These are phyloP conservation scores for Phaedon cochleariae DNA, from an alignment of 2,888 invertebrate species.

Conservation along the genomic window DNA sequence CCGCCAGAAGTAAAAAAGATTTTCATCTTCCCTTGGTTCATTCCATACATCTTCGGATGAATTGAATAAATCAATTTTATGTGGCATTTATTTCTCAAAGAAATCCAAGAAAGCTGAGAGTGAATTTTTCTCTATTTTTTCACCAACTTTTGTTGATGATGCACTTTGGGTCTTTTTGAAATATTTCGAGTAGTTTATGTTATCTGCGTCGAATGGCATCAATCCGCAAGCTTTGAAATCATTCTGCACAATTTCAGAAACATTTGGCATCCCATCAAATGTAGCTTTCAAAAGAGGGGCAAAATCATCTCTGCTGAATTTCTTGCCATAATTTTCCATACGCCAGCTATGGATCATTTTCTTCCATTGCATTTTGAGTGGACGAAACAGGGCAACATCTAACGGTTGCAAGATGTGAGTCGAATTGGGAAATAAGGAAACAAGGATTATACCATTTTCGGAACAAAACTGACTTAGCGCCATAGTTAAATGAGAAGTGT, in stretches of 20 bases:
- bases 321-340: conserved; percentile 22
- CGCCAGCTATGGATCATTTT: conserved; percentile 17
- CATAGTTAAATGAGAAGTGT: conserved; percentile 52
- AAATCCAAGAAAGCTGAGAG: conserved; percentile 20
- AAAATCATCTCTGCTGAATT: conserved; percentile 18
- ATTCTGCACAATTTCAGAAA: conserved; percentile 12
- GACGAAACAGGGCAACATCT: conserved; percentile 20
- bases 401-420: conserved; percentile 17
- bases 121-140: conserved; percentile 8
- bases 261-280: conserved; percentile 11
- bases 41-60: conserved; percentile 24
- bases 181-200: conserved; percentile 15
- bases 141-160: neutral
- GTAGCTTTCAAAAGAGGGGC: conserved; percentile 14
- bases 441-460: conserved; percentile 2
- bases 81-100: conserved; percentile 23
- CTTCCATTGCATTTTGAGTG: conserved; percentile 26
- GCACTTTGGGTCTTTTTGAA: conserved; percentile 4
- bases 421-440: conserved; percentile 4
- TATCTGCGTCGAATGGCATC: conserved; percentile 5
- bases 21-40: conserved; percentile 22
- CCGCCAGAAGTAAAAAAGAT: conserved; percentile 18
- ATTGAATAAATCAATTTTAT: conserved; percentile 23
- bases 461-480: conserved; percentile 14
- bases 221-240: conserved; percentile 10